Base-by-base conservation (phyloP, 2,113 vertebrate species). In the Ceratotherium simum region DNA sequence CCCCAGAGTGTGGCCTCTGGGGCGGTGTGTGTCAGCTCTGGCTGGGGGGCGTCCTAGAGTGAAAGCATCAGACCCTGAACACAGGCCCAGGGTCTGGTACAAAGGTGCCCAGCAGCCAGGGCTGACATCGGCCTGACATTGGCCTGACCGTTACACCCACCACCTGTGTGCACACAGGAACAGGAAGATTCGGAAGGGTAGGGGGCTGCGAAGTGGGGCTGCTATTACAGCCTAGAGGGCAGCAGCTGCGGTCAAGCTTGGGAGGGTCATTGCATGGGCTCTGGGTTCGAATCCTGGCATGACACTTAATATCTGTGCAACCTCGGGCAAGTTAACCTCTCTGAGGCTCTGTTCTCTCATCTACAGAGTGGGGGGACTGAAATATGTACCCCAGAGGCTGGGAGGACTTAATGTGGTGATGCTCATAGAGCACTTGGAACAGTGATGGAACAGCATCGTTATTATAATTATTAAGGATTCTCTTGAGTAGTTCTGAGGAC, bases 201-300 rank as follows among this genome's bases (percentile, higher is more conserved):
- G 65, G 62, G 11, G 54, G 0, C 21, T 0, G 58, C 0, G 6
- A 0, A 7, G 10, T 0, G 0, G 29, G 5, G 54, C 8, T 23
- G n/a, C 33, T 27, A 0, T 23, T 25, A 25, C 18, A 58, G 65
- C 7, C 60, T 7, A 1, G 18, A 11, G 2, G 36, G 20, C 36
- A 23, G 42, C 21, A 16, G 69, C 75, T 39, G 58, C 64, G 25
- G 48, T 18, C 0, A 4, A 82, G 36, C 10, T 82, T 17, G 25
- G 25, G 12, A 14, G 78, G 33, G 54, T 7, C 33, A 14, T 25
- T n/a, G 33, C 33, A n/a, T 48, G 46, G 10, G 17, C 12, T 56
- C 86, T 31, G 65, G 93, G 65, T 79, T 80, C 6, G 4, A 84
- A 62, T 69, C 51, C 31, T 3, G 31, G 3, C 31, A 54, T 80